These are phyloP conservation scores for Lonchura striata DNA, from an alignment of 2,113 vertebrate genomes.

Conservation along the genomic window DNA sequence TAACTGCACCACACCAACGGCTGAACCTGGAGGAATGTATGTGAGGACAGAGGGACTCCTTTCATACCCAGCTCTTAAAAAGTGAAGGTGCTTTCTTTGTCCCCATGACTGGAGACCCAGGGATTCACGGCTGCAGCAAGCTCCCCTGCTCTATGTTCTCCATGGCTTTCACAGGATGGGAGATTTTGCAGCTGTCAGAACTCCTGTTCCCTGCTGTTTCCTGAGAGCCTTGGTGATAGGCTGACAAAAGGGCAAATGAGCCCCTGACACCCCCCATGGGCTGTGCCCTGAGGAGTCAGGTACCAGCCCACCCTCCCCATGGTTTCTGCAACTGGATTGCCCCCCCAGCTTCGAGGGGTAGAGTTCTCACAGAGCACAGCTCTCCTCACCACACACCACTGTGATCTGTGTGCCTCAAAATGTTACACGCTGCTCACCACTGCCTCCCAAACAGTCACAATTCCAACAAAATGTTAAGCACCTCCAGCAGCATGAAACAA, in stretches of 20 bases:
- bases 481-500: not conserved
- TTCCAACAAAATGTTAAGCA: not conserved
- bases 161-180: not conserved
- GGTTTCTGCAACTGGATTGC: fast-evolving
- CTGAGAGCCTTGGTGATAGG: fast-evolving
- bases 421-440: not conserved
- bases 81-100: not conserved
- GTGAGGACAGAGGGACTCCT: not conserved
- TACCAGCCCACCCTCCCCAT: fast-evolving
- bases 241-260: not conserved
- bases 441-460: not conserved
- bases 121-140: fast-evolving
- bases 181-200: not conserved
- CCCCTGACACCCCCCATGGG: fast-evolving
- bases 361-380: fast-evolving
- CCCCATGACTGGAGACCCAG: not conserved
- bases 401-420: not conserved
- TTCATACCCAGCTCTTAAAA: not conserved
- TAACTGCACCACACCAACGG: not conserved
- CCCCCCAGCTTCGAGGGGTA: not conserved
- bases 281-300: not conserved
- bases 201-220: not conserved
- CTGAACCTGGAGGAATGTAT: not conserved
- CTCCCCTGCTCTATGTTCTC: not conserved
- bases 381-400: not conserved